Percentiles rank a stretch among this genome's conserved stretches.
These are phyloP conservation scores for Python bivittatus DNA, from an alignment of 2,113 vertebrate genomes.

Conservation along the genomic window DNA sequence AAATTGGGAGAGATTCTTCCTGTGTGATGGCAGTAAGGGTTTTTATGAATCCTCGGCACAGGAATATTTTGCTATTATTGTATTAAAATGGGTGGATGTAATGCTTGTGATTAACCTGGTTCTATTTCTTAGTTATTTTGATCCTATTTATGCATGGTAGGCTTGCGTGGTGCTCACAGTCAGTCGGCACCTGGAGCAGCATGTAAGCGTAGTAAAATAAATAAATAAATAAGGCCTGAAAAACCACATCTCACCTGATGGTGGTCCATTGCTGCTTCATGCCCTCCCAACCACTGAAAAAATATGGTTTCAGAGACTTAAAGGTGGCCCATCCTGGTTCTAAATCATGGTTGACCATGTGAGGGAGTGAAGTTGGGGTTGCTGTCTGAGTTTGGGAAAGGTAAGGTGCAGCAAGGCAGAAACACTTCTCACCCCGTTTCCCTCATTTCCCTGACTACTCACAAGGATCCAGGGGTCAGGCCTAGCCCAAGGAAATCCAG, in stretches of 20 bases:
- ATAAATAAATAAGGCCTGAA: not conserved
- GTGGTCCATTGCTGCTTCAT: not conserved
- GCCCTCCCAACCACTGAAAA: not conserved
- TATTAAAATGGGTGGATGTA: not conserved
- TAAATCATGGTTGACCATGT: not conserved
- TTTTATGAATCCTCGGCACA: not conserved
- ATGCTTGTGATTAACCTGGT: not conserved
- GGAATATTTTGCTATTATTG: not conserved
- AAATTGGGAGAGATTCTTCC: not conserved
- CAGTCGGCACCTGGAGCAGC: no score
- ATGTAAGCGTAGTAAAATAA: not conserved
- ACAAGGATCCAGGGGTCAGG: no score
- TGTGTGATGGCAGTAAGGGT: not conserved
- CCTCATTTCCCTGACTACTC: no score
- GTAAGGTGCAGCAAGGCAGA: no score
- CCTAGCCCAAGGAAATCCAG: no score
- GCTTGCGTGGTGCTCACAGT: no score
- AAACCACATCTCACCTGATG: not conserved
- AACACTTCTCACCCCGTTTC: no score
- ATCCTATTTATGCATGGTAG: not conserved
- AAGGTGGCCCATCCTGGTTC: not conserved
- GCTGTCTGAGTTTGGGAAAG: no score
- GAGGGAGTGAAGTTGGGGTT: no score
- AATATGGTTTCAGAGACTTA: not conserved
- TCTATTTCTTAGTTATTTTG: not conserved